A percentile compares a stretch with the other conserved stretches of the same genome.
Evolutionary conservation across 1,140 invertebrate species (phyloP).

Genomic region (Chrysomallon squamiferum): DNA sequence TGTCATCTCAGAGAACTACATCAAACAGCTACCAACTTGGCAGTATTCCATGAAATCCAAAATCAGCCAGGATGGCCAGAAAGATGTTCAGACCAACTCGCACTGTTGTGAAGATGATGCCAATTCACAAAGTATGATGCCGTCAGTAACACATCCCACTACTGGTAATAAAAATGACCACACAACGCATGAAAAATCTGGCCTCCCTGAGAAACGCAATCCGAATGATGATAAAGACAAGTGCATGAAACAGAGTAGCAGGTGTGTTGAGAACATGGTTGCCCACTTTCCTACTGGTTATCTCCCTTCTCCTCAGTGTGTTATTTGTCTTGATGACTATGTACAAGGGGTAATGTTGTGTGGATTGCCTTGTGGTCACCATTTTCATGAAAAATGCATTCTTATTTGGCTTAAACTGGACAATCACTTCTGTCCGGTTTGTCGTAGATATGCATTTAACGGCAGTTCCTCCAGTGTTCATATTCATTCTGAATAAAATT

Average conservation of each 20-base stretch:
- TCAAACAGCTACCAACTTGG: constrained; percentile 68
- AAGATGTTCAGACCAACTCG: no score
- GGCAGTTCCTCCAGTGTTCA: no score
- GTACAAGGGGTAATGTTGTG: constrained; percentile 57
- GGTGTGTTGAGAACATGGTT: neutral
- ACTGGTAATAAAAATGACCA: no score
- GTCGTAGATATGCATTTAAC: constrained; percentile 68
- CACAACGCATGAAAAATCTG: no score
- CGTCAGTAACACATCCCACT: no score
- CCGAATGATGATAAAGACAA: no score
- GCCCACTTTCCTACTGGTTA: constrained; percentile 29
- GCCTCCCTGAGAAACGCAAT: no score
- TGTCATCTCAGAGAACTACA: constrained; percentile 63
- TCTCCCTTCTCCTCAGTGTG: constrained; percentile 61
- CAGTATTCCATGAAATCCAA: constrained; percentile 32
- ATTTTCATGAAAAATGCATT: constrained; percentile 68
- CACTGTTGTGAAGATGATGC: no score
- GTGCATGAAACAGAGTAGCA: no score
- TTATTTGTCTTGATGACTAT: constrained; percentile 68
- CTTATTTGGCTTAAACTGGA: constrained; percentile 66
- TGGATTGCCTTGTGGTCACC: constrained; percentile 68
- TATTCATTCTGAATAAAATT: no score
- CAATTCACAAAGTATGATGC: no score
- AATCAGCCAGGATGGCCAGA: no score
- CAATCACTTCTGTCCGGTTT: constrained; percentile 69